phyloP scores from a whole-genome alignment of 2,888 invertebrate species.

The Antheraea assamensis region DNA sequence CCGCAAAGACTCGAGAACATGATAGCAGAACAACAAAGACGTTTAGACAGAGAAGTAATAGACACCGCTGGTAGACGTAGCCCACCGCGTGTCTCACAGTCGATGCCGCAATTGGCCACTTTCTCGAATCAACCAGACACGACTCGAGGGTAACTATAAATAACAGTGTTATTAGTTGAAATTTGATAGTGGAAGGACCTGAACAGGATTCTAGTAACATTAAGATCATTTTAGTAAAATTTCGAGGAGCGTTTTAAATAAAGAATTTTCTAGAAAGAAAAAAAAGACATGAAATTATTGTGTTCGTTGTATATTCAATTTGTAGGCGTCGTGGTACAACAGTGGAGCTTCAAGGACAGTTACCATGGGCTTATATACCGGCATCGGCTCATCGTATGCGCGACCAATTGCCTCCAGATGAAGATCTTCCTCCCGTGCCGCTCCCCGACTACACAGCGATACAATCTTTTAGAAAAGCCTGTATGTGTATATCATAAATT shows the following conservation, averaged over 20 bases:
- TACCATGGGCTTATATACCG: slow-evolving; percentile 84
- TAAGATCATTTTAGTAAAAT: not conserved
- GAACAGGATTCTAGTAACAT: not conserved
- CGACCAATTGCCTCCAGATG: slow-evolving; percentile 72
- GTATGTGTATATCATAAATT: slow-evolving; percentile 45
- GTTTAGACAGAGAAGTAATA: slow-evolving; percentile 55
- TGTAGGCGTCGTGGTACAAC: slow-evolving; percentile 62
- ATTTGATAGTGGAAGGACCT: not conserved
- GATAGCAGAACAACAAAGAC: slow-evolving; percentile 57
- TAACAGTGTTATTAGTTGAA: not conserved
- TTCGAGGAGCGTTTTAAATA: not conserved
- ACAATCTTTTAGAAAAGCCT: slow-evolving; percentile 67
- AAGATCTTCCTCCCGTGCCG: slow-evolving; percentile 83
- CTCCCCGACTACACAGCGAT: slow-evolving; percentile 82
- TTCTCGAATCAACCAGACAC: slow-evolving; percentile 40
- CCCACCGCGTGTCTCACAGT: slow-evolving; percentile 56
- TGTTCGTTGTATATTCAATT: not conserved
- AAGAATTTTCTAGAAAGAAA: not conserved
- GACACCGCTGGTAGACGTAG: slow-evolving; percentile 55
- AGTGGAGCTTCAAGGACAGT: slow-evolving; percentile 79
- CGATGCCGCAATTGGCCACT: slow-evolving; percentile 59
- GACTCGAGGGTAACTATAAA: slow-evolving; percentile 2
- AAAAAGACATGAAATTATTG: not conserved
- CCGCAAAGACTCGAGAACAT: slow-evolving; percentile 62
- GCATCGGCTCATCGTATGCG: slow-evolving; percentile 68